Evolutionary conservation across 2,888 invertebrate genomes (phyloP).

Genomic region (Caenorhabditis sulstoni): DNA sequence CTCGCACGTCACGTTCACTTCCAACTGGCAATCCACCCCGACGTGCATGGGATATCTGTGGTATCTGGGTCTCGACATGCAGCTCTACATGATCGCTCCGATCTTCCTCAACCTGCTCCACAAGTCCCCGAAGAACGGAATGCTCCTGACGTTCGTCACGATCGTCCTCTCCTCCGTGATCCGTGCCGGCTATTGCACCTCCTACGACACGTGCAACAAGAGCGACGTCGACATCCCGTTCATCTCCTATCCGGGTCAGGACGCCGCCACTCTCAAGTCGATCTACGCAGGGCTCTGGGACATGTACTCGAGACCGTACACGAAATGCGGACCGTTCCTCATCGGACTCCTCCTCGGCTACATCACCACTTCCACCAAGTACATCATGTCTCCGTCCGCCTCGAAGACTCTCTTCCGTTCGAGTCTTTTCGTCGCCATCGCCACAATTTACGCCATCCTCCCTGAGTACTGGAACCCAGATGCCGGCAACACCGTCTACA

Average conservation of each 20-base stretch:
- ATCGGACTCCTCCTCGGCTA: conserved; percentile 76
- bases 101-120: conserved; percentile 73
- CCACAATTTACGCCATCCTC: conserved; percentile 77
- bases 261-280: conserved; percentile 56
- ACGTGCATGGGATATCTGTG: conserved; percentile 79
- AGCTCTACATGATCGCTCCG: conserved; percentile 76
- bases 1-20: conserved; percentile 73
- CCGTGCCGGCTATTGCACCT: conserved; percentile 73
- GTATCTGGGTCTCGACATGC: conserved; percentile 79
- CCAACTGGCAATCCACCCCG: conserved; percentile 76
- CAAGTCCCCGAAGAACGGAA: conserved; percentile 51
- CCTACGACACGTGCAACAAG: conserved; percentile 77
- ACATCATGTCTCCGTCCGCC: conserved; percentile 32
- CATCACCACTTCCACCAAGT: conserved; percentile 53
- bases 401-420: conserved; percentile 53
- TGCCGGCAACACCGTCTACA: conserved; percentile 74
- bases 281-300: conserved; percentile 78
- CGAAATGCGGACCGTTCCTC: conserved; percentile 79
- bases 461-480: conserved; percentile 78
- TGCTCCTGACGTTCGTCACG: conserved; percentile 48
- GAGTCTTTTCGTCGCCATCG: conserved; percentile 59
- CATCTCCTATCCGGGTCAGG: conserved; percentile 75
- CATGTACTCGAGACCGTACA: conserved; percentile 78
- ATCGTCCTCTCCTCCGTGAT: conserved; percentile 62
- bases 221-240: conserved; percentile 80